Evolutionary conservation across 2,888 invertebrate species (phyloP).

Genomic region (Apomyelois bistriatella): DNA sequence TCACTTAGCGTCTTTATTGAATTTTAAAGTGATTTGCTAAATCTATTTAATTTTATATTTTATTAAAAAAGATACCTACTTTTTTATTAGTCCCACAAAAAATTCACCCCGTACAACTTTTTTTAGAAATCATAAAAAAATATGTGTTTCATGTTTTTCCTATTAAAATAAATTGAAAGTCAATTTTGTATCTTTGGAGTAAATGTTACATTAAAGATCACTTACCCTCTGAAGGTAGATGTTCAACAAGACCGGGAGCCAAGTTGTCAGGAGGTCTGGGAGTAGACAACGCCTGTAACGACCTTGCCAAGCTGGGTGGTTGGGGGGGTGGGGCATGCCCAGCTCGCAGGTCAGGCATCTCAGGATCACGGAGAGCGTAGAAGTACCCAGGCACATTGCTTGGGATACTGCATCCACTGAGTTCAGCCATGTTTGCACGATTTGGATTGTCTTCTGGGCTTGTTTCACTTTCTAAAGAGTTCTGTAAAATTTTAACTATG

Average conservation of each 20-base stretch:
- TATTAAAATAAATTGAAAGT: no score
- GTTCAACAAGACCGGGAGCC: slow-evolving; percentile 83
- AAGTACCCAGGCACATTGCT: slow-evolving; percentile 24
- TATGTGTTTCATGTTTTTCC: no score
- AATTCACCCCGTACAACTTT: no score
- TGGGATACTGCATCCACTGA: slow-evolving; percentile 48
- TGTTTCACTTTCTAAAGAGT: slow-evolving; percentile 67
- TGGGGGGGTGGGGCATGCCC: slow-evolving; percentile 52
- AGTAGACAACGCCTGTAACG: slow-evolving; percentile 81
- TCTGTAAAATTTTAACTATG: slow-evolving; percentile 47
- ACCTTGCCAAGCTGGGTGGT: slow-evolving; percentile 79
- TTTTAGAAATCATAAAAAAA: no score
- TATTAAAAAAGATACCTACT: no score
- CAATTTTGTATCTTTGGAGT: no score
- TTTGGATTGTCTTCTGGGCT: slow-evolving; percentile 70
- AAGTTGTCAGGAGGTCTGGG: slow-evolving; percentile 80
- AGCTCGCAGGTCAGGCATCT: slow-evolving; percentile 31
- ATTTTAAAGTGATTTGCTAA: no score
- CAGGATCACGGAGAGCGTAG: slow-evolving; percentile 12
- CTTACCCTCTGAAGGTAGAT: slow-evolving; percentile 85
- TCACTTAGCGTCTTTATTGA: no score
- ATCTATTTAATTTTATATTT: no score
- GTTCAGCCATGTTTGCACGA: slow-evolving; percentile 47
- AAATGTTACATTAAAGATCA: neutral
- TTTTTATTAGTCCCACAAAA: no score